Evolutionary conservation across 1,140 invertebrate species (phyloP), one percentile per base, ranked within the genome.

Genomic region (Meloidogyne floridensis): DNA sequence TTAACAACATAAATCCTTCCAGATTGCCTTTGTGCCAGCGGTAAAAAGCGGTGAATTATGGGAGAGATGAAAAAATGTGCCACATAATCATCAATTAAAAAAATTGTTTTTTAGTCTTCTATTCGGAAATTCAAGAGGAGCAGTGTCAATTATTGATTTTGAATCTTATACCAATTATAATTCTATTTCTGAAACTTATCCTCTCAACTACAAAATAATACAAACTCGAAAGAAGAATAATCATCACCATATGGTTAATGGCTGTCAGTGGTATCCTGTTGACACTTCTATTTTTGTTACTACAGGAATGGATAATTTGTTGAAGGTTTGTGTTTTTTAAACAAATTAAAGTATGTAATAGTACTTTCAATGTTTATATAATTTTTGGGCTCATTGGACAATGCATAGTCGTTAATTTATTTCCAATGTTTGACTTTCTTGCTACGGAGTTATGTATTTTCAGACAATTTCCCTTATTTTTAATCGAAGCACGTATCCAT

Each of bases 251-350:
- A 79, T 79, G 77, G 77, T 79, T 3, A 79, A 79, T 47, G 54
- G 77, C 13, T 80, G 75, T 15, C 80, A 80, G 18, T 80, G 80
- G 80, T 80, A 80, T 75, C 80, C 80, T 2, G 72, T 80, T 13
- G 80, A 80, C 51, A 70, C 80, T 15, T 77, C 56, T 43, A 76
- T 80, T 74, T 80, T 80, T 80, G 80, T 72, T 6, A 80, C 80
- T 32, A 43, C 72, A 13, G 76, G 80, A 51, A 80, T 56, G 72
- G 80, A 80, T 59, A 74, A 80, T 18, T 54, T 76, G 2, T 15
- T 80, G 2, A 80, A 80, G 18, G 80, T 80, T n/a, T 47, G 32
- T 72, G 11, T 43, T 47, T 47, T 47, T 47, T 47, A 32, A 32
- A 32, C 32, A 32, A 32, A 32, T 32, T 32, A 32, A 32, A 32